These are phyloP conservation scores for Pangasius krempfi DNA, from an alignment of 2,797 vertebrate genomes.

Conservation along the genomic window DNA sequence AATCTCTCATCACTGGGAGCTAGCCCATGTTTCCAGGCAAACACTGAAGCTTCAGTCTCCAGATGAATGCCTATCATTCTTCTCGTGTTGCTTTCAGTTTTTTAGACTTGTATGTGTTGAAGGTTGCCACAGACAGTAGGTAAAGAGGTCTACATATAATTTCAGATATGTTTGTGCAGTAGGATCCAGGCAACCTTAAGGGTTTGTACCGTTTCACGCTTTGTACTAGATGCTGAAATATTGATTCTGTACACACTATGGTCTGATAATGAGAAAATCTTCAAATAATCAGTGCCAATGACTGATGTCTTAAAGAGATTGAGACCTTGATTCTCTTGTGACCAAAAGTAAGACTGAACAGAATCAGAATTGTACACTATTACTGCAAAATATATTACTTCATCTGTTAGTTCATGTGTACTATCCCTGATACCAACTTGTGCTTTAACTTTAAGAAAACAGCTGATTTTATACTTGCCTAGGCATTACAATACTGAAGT, in stretches of 20 bases:
- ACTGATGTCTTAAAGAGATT: neutral
- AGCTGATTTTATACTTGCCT: neutral
- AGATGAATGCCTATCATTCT: neutral
- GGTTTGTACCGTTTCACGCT: neutral
- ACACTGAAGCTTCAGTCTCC: neutral
- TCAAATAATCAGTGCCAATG: neutral
- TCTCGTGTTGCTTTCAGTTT: neutral
- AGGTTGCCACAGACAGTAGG: neutral
- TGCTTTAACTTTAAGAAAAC: neutral
- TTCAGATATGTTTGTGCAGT: neutral
- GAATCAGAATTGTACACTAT: neutral
- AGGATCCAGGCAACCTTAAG: neutral
- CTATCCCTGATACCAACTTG: neutral
- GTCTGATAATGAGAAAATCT: neutral
- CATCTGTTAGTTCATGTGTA: neutral
- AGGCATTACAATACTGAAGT: neutral
- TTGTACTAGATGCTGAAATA: neutral
- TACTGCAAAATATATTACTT: neutral
- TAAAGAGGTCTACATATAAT: neutral
- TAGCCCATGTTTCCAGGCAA: neutral
- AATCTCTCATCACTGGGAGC: neutral
- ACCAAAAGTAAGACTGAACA: neutral
- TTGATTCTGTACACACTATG: neutral
- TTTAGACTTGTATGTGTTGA: neutral
- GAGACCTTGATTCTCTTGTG: neutral